A percentile compares a stretch with the other conserved stretches of the same genome.
Evolutionary conservation across 2,888 invertebrate species (phyloP).

Genomic region (Branchipolynoe longqiensis): DNA sequence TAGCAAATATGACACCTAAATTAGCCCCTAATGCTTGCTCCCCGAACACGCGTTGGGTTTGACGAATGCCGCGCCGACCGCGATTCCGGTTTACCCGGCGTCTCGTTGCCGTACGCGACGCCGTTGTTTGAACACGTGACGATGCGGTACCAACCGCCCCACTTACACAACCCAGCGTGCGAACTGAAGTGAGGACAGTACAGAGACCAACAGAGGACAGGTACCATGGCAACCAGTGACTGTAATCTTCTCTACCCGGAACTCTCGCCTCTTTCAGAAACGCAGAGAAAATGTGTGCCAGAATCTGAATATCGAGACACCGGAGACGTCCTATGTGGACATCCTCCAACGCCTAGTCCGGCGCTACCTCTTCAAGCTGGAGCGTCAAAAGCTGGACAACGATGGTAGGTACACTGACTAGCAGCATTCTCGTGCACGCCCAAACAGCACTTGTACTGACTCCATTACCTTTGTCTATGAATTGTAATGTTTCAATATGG

Average conservation of each 20-base stretch:
- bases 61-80: no score
- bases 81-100: no score
- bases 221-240: neutral
- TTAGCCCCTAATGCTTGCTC: no score
- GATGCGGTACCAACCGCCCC: neutral
- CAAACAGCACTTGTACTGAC: no score
- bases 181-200: no score
- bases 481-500: no score
- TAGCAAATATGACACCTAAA: neutral
- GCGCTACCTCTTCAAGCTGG: conserved; percentile 81
- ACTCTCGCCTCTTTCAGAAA: conserved; percentile 62
- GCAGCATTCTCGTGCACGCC: no score
- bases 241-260: neutral
- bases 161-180: no score
- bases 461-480: no score
- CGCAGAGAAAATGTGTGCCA: conserved; percentile 79
- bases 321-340: conserved; percentile 80
- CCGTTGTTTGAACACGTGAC: neutral
- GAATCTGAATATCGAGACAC: conserved; percentile 76
- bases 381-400: conserved; percentile 79
- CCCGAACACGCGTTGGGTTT: neutral
- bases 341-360: conserved; percentile 81
- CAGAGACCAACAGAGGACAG: no score
- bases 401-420: no score
- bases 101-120: neutral